Base-by-base conservation (phyloP, 2,797 vertebrate genomes). In the Pteronotus mesoamericanus region DNA sequence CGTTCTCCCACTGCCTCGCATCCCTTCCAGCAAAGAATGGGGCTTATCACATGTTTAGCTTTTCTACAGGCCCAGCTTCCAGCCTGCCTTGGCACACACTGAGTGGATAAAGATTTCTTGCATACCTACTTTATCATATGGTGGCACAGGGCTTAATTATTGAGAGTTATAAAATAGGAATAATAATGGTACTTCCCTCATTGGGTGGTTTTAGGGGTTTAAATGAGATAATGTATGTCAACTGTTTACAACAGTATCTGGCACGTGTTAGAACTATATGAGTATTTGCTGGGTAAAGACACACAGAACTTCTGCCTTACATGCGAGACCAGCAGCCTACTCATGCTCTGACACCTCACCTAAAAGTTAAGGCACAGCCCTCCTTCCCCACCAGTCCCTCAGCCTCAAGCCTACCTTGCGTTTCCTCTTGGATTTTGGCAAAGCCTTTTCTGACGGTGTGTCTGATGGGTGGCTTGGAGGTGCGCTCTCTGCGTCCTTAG, bases 351-450 rank as follows among this genome's bases (percentile, higher is more conserved):
- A 44, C 37, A 46, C 32, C 21, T 55, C 2, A 1, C 6, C 53
- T 84, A 18, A 24, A 59, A 18, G 24, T 21, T 29, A 16, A 29
- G 64, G 42, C 57, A 37, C 29, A 1, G 69, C 8, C 29, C 39
- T 21, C 55, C 46, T 7, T 12, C 14, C 61, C 59, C 2, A 1
- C 21, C n/a, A 9, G 0, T 0, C 26, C 18, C 11, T 15, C 51
- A 39, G n/a, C 18, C 86, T 55, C 10, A 61, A 82, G 75, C 98
- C 94, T 98, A 99, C 99, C 99, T 99, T 99, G 93, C 99, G 99
- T 98, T 99, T 99, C 98, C 99, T 99, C 98, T 99, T 99, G 97
- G 98, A 96, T 96, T 99, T 99, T 77, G 98, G 98, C 79, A 98
- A 90, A 79, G 95, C 87, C 82, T 98, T 98, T 80, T 99, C 99